These are phyloP conservation scores for Momotus momota DNA, from an alignment of 2,797 vertebrate genomes.

Conservation along the genomic window DNA sequence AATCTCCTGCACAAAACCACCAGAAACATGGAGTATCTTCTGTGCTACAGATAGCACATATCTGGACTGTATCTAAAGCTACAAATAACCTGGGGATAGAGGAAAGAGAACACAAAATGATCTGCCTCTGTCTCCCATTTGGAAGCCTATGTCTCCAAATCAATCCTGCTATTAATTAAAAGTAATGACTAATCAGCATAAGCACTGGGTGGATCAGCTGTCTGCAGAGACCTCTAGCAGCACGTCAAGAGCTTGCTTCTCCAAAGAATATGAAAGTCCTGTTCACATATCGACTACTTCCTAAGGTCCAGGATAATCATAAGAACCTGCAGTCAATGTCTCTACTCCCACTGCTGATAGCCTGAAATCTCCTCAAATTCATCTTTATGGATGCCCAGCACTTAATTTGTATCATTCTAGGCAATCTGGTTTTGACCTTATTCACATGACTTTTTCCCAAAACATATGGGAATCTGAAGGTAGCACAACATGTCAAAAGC, in stretches of 20 bases:
- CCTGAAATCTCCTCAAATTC: background rate
- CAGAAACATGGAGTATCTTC: background rate
- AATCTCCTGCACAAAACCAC: background rate
- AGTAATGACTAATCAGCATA: background rate
- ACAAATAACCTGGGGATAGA: background rate
- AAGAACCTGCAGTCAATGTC: background rate
- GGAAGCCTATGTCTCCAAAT: background rate
- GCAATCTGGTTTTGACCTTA: background rate
- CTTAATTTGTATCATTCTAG: background rate
- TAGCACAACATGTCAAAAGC: background rate
- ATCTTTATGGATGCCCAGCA: background rate
- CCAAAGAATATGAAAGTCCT: background rate
- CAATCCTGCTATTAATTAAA: background rate
- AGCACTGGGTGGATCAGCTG: background rate
- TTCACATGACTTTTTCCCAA: background rate
- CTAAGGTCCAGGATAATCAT: background rate
- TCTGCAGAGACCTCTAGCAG: background rate
- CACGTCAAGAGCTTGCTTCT: background rate
- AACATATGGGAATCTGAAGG: rapidly evolving
- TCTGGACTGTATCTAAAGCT: background rate
- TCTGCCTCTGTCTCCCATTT: background rate
- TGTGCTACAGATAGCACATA: background rate
- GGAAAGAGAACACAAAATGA: background rate
- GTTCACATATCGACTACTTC: background rate
- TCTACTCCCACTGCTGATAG: background rate